phyloP scores from a whole-genome alignment of 2,888 invertebrate genomes.

The Ophioninae sp. region DNA sequence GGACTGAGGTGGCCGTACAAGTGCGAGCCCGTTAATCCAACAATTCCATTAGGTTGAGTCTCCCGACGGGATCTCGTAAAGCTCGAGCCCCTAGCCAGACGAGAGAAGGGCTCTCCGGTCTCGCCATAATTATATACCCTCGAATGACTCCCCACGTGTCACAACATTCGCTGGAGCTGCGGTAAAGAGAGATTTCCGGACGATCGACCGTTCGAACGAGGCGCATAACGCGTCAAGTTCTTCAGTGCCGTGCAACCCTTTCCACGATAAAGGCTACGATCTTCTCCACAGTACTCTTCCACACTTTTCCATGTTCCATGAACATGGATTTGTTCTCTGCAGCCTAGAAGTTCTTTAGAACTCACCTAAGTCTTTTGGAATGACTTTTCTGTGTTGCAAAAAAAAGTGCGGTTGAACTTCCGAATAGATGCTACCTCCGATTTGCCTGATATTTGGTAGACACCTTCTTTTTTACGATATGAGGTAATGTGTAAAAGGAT shows the following conservation, averaged over 20 bases:
- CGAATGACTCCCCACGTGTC: constrained; percentile 50
- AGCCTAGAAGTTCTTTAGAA: too few species aligned
- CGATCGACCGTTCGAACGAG: constrained; percentile 52
- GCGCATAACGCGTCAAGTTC: constrained; percentile 20
- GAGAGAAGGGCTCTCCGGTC: constrained; percentile 49
- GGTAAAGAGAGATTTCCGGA: constrained; percentile 55
- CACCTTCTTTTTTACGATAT: constrained; percentile 16
- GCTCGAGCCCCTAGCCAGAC: constrained; percentile 59
- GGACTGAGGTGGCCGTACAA: constrained; percentile 54
- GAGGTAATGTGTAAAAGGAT: constrained; percentile 12
- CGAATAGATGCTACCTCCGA: constrained; percentile 15
- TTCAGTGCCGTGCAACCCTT: background rate
- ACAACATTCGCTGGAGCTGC: constrained; percentile 29
- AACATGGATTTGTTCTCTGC: background rate
- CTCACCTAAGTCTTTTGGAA: too few species aligned
- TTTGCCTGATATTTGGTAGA: too few species aligned
- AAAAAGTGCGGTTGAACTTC: constrained; percentile 8
- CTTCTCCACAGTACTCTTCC: background rate
- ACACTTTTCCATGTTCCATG: background rate
- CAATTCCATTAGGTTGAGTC: constrained; percentile 67
- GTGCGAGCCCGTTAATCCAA: constrained; percentile 65
- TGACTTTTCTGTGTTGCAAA: too few species aligned
- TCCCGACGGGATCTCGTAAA: constrained; percentile 59
- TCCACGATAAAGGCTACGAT: background rate
- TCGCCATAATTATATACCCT: constrained; percentile 64